Evolutionary conservation across 2,888 invertebrate genomes (phyloP), one percentile per base, ranked within the genome.

Genomic region (Aporophyla nigra): DNA sequence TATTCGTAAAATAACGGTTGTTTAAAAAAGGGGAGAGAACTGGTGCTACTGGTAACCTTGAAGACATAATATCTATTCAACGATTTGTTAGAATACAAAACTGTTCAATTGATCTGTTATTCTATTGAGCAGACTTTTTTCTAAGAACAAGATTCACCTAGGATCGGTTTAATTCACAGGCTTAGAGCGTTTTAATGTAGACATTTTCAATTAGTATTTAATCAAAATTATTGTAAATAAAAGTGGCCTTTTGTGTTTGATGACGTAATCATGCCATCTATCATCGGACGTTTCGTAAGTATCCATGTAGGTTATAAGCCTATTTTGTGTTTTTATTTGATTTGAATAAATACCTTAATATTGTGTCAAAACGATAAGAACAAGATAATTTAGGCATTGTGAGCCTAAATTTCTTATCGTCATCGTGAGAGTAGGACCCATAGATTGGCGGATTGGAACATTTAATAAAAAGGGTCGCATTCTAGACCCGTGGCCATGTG

Each of bases 1-100:
- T 16, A 24, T 2, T 67, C 14, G 16, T 14, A 27, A 27, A 56
- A 40, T 80, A 74, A 81, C n/a, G 16, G 54, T 56, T 43, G 12
- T n/a, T 49, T n/a, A 0, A 7, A 62, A 56, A 49, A 5, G 27
- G 27, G 54, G 33, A 79, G 5, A 16, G 1, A 46, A 62, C 54
- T 40, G 7, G 24, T 24, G 7, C 21, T 43, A 19, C 12, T 27
- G 3, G 12, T 56, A 40, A 24, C 46, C 54, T 65, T 54, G 19
- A n/a, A 12, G 27, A 1, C 10, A 46, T 27, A 10, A 33, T 5
- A 10, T 21, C 1, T 46, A 0, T 43, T 1, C 5, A 66, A 56
- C 14, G 16, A 10, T 46, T 24, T 59, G 1, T 33, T 49, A 16
- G 9, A 46, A 70, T 33, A 79, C 5, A 62, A 66, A 40, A 51